Evolutionary conservation across 1,140 invertebrate species (phyloP).

Genomic region (Drosophila repleta): DNA sequence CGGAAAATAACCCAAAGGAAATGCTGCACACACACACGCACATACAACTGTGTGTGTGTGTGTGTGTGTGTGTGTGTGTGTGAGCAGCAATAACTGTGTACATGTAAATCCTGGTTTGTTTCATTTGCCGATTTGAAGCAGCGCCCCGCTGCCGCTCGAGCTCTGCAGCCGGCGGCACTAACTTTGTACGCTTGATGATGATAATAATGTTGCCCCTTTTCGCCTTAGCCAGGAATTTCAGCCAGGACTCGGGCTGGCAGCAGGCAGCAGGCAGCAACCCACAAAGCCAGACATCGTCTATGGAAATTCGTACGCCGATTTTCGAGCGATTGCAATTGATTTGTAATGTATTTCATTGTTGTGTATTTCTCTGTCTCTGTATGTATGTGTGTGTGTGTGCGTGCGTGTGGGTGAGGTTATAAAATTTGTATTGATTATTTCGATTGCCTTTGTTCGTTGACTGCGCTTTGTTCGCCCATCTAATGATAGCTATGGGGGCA

Average conservation of each 20-base stretch:
- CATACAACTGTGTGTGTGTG: constrained; percentile 10
- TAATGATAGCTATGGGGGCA: constrained; percentile 80
- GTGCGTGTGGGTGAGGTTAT: constrained; percentile 46
- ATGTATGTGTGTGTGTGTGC: constrained; percentile 28
- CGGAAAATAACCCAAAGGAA: constrained; percentile 82
- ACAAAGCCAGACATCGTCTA: constrained; percentile 72
- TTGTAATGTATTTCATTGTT: constrained; percentile 82
- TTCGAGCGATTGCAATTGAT: constrained; percentile 82
- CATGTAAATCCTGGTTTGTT: constrained; percentile 82
- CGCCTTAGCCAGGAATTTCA: constrained; percentile 47
- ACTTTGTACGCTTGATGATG: constrained; percentile 81
- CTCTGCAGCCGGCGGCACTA: constrained; percentile 72
- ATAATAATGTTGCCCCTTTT: constrained; percentile 77
- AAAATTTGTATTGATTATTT: constrained; percentile 82
- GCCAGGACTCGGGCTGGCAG: constrained; percentile 18
- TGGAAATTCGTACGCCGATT: constrained; percentile 81
- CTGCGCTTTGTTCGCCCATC: constrained; percentile 74
- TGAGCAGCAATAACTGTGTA: constrained; percentile 78
- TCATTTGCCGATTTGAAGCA: constrained; percentile 79
- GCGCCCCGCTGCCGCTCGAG: constrained; percentile 21
- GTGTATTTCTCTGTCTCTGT: constrained; percentile 33
- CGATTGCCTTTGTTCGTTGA: constrained; percentile 75
- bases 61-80: constrained; percentile 7
- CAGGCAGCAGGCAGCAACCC: constrained; percentile 8
- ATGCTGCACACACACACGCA: constrained; percentile 64